Percentiles rank a stretch among this genome's conserved stretches.
Evolutionary conservation across 2,797 vertebrate species (phyloP).

Genomic region (Octomys mimax): DNA sequence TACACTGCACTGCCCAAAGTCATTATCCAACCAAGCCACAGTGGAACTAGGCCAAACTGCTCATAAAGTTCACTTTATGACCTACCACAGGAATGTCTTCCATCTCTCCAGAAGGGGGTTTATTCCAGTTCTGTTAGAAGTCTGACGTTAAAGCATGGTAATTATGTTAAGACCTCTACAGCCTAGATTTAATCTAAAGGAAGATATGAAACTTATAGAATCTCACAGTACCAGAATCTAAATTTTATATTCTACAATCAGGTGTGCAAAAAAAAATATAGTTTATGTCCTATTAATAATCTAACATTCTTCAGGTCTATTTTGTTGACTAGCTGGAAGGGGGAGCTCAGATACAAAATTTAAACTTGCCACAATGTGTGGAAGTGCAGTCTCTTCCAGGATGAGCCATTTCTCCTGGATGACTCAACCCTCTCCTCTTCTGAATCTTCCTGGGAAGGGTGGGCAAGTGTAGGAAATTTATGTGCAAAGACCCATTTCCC

Average conservation of each 20-base stretch:
- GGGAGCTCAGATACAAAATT: slow-evolving; percentile 31
- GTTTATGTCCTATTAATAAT: slow-evolving; percentile 10
- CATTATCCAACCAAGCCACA: slow-evolving; percentile 70
- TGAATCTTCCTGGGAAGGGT: background rate
- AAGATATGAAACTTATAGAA: slow-evolving; percentile 26
- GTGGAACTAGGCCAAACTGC: slow-evolving; percentile 66
- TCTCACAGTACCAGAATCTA: background rate
- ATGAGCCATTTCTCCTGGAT: background rate
- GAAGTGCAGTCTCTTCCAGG: background rate
- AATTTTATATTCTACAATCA: slow-evolving; percentile 21
- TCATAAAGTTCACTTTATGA: slow-evolving; percentile 73
- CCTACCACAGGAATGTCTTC: slow-evolving; percentile 67
- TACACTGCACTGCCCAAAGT: slow-evolving; percentile 69
- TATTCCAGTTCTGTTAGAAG: slow-evolving; percentile 40
- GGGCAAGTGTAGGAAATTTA: rapidly evolving
- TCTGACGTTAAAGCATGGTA: slow-evolving; percentile 43
- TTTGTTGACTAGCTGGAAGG: background rate
- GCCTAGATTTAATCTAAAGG: slow-evolving; percentile 25
- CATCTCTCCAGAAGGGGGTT: slow-evolving; percentile 33
- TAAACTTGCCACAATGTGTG: background rate
- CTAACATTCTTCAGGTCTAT: background rate
- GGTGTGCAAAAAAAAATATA: background rate
- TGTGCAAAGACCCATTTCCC: background rate
- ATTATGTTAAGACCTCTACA: slow-evolving; percentile 13
- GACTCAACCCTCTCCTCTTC: background rate